Percentiles rank a stretch among this genome's conserved stretches.
Conservation (phyloP, 2,888 invertebrate genomes). For the Vesta saturnalis region DNA sequence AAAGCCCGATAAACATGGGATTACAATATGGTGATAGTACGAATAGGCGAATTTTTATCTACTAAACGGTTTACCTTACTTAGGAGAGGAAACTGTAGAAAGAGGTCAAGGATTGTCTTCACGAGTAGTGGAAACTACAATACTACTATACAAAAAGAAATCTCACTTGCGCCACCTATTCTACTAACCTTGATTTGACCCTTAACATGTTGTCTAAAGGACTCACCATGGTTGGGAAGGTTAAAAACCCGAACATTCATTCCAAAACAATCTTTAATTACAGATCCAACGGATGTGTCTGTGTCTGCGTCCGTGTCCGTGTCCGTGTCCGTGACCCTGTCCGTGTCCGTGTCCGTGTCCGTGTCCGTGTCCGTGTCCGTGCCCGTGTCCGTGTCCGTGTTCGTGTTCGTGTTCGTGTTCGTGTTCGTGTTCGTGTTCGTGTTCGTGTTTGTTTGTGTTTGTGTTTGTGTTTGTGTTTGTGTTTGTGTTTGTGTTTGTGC, state of each 20-base stretch:
- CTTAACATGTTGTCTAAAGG: neutral
- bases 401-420: too few relatives aligned
- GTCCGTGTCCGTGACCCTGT: too few relatives aligned
- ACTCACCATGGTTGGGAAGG: neutral
- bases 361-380: too few relatives aligned
- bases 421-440: too few relatives aligned
- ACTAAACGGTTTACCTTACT: conserved; percentile 15
- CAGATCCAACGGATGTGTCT: too few relatives aligned
- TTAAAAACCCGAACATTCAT: neutral
- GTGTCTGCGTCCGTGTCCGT: too few relatives aligned
- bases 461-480: too few relatives aligned
- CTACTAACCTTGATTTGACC: neutral
- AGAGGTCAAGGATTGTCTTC: conserved; percentile 9
- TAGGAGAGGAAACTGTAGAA: conserved; percentile 1
- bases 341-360: too few relatives aligned
- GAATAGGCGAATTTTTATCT: conserved; percentile 18
- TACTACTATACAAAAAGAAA: conserved; percentile 17
- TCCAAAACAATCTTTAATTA: neutral
- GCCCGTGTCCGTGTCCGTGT: too few relatives aligned
- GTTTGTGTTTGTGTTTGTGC: too few relatives aligned
- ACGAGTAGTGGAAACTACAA: conserved; percentile 6
- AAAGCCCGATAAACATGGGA: conserved; percentile 11
- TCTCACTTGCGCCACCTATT: too few relatives aligned
- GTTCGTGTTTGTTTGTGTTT: too few relatives aligned
- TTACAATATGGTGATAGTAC: conserved; percentile 26